These are phyloP conservation scores for Cinclus cinclus DNA, from an alignment of 2,113 vertebrate genomes.

Conservation along the genomic window DNA sequence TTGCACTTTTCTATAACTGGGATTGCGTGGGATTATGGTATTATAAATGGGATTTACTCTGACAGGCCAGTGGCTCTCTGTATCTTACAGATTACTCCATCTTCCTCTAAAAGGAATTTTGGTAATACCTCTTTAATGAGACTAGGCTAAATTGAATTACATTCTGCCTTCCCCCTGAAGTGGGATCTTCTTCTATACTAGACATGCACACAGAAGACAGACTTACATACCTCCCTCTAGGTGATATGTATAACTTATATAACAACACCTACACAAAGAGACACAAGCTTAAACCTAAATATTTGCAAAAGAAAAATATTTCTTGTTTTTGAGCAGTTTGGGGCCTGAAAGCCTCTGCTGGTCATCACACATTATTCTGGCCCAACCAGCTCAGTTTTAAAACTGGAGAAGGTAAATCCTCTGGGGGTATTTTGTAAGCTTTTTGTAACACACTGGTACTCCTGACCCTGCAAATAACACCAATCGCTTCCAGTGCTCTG, in stretches of 20 bases:
- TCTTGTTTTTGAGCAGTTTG: not conserved
- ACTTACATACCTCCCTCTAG: not conserved
- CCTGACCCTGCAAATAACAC: not conserved
- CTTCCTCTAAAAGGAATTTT: conserved; percentile 14
- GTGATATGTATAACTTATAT: not conserved
- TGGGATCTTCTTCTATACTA: not conserved
- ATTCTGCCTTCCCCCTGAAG: not conserved
- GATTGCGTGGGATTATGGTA: conserved; percentile 28
- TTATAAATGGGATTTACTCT: conserved; percentile 28
- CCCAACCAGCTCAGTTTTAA: not conserved
- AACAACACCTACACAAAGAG: not conserved
- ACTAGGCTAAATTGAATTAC: conserved; percentile 6
- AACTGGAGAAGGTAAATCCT: not conserved
- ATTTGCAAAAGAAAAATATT: not conserved
- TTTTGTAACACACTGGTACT: not conserved
- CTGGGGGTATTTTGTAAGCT: not conserved
- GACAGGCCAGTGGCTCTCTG: not conserved
- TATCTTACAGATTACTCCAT: not conserved
- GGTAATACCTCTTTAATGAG: conserved; percentile 15
- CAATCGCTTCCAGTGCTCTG: not conserved
- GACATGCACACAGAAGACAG: not conserved
- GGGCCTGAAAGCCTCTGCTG: not conserved
- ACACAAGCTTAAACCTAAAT: not conserved
- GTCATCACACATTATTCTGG: not conserved
- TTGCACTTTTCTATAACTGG: conserved; percentile 11